Conservation (phyloP, 1,140 invertebrate species). For the Drosophila simulans region DNA sequence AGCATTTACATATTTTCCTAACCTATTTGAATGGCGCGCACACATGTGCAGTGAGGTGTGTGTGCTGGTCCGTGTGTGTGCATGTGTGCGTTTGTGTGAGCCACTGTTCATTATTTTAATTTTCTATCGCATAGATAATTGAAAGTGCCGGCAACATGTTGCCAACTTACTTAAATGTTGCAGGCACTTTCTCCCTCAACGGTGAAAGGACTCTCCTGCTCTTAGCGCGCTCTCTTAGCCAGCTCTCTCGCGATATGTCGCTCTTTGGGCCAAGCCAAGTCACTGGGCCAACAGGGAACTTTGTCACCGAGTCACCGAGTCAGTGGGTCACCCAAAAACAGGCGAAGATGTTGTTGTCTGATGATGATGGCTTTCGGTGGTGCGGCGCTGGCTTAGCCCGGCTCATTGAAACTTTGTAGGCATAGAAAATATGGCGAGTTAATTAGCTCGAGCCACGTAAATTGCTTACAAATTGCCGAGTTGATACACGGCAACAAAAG, state of each 20-base stretch:
- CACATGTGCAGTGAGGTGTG: conserved; percentile 36
- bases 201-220: conserved; percentile 1
- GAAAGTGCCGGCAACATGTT: conserved; percentile 63
- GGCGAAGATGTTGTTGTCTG: conserved; percentile 27
- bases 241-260: not conserved
- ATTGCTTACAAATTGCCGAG: conserved; percentile 70
- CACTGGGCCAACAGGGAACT: conserved; percentile 67
- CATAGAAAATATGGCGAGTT: conserved; percentile 77
- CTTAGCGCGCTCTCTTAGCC: not conserved
- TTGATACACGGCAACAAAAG: conserved; percentile 49
- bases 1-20: conserved; percentile 57
- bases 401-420: conserved; percentile 71
- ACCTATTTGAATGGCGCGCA: conserved; percentile 45
- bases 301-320: conserved; percentile 76
- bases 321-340: conserved; percentile 46
- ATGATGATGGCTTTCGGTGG: not conserved
- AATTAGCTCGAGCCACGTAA: conserved; percentile 72
- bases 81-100: conserved; percentile 15
- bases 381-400: conserved; percentile 31
- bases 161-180: conserved; percentile 25
- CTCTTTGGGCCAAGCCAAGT: conserved; percentile 20
- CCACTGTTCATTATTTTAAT: conserved; percentile 78
- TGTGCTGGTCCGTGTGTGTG: conserved; percentile 1
- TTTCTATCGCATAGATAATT: conserved; percentile 69
- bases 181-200: conserved; percentile 11